Base-by-base conservation (phyloP, 1,140 invertebrate genomes). In the Thrips palmi region DNA sequence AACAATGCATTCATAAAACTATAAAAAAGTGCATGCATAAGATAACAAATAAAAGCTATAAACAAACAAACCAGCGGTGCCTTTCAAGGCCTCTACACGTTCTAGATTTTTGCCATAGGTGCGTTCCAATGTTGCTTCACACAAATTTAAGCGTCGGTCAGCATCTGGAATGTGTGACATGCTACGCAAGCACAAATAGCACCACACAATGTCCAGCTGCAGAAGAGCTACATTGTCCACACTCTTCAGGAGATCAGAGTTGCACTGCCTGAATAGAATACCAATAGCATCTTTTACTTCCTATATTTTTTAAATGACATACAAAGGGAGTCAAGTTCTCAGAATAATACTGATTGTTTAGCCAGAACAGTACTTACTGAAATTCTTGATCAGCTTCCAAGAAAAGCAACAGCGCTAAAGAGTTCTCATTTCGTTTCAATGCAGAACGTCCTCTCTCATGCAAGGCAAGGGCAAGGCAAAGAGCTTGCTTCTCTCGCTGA, bases 141-240 rank as follows among this genome's bases (percentile, higher is more conserved):
- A 79, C 18, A 61, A 56, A 12, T 53, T 52, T 22, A 86, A 55
- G 23, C 79, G 59, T 5, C 60, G 49, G 25, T 76, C 70, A 2
- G 77, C 80, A 54, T 83, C 76, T 11, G 74, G 74, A 27, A 81
- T 53, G 39, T 78, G 68, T 12, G 64, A 60, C 14, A 83, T 62
- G 52, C 70, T 78, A 48, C 70, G 62, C 12, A 86, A 58, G 49
- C 69, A 70, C 20, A 84, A 59, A 60, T 85, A 86, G 55, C 79
- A 82, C 82, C 82, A 86, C 3, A 76, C 75, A 44, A 85, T 78
- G 53, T 86, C 81, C 45, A 86, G 57, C 55, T 82, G 77, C 4
- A 86, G 57, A 2, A 84, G 55, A 1, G 76, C 81, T 61, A 74
- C 81, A 52, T 84, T 84, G 53, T 84, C 79, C n/a, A 82, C 77